Evolutionary conservation across 1,140 invertebrate species (phyloP), one percentile per base, ranked within the genome.

Genomic region (Drosophila willistoni): DNA sequence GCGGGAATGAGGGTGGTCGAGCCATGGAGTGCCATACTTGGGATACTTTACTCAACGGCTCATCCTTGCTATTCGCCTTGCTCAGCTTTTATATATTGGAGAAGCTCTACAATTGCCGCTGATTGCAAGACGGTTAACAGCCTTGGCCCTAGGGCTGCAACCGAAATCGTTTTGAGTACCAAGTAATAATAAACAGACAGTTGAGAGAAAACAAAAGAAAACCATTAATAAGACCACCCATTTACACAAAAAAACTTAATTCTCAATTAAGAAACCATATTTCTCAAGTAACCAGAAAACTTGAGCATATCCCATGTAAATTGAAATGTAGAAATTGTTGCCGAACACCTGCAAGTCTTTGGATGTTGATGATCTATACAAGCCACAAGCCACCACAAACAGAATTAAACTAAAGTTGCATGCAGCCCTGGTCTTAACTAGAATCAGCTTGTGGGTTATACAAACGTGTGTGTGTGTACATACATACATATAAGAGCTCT

Each of bases 91-190:
- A 39, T 63, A 29, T 63, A 25, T 63, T 12, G 67, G 44, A 70
- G 55, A 51, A 51, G 17, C 68, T 57, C 19, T 72, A 87, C 82
- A 87, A 86, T 86, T 78, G 61, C 62, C 72, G 67, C 69, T 86
- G 82, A 86, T 86, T 86, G 83, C 80, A 72, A 68, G 66, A 64
- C 60, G 14, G 22, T 41, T 63, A 63, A 44, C 25, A 47, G 22
- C n/a, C 63, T 60, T 47, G 66, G n/a, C 34, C 29, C 56, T 12
- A 59, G 56, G 56, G 56, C 33, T 59, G 56, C 33, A 59, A 36
- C 14, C 56, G 2, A 59, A 59, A 12, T 17, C 33, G 9, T 51
- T 47, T 19, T 47, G 1, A 9, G 44, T 14, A 7, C 13, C 17
- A 51, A 51, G 9, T 51, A 51, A 22, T 22, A 51, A 51, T 51